These are phyloP conservation scores for Cenopis cana DNA, from an alignment of 2,888 invertebrate genomes.

Conservation along the genomic window DNA sequence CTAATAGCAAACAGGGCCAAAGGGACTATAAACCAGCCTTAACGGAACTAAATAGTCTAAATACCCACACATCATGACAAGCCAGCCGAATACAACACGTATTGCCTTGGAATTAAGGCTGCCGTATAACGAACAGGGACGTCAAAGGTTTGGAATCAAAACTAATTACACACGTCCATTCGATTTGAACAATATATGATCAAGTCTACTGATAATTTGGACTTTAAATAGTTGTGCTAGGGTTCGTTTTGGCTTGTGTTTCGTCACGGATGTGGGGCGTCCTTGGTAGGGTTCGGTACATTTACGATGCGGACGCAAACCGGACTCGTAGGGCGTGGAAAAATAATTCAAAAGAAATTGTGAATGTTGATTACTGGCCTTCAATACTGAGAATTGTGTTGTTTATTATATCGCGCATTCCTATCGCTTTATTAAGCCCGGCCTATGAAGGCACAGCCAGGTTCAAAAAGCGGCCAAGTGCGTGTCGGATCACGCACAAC, in stretches of 20 bases:
- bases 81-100: not conserved
- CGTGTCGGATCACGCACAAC: too few species aligned
- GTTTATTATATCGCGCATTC: too few species aligned
- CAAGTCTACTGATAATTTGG: not conserved
- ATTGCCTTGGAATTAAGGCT: constrained; percentile 2
- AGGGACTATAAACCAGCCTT: not conserved
- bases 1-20: not conserved
- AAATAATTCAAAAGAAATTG: constrained; percentile 14
- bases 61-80: not conserved
- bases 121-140: not conserved
- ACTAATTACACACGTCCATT: constrained; percentile 20
- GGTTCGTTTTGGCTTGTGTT: constrained; percentile 20
- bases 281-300: constrained; percentile 53
- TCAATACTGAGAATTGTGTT: too few species aligned
- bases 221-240: not conserved
- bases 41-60: not conserved
- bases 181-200: constrained; percentile 10
- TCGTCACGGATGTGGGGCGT: constrained; percentile 55
- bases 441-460: too few species aligned
- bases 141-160: constrained; percentile 24
- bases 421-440: too few species aligned
- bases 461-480: too few species aligned
- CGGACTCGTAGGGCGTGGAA: not conserved
- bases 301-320: constrained; percentile 27
- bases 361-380: constrained; percentile 7